Evolutionary conservation across 2,888 invertebrate species (phyloP).

Genomic region (Camptogramma bilineatum): DNA sequence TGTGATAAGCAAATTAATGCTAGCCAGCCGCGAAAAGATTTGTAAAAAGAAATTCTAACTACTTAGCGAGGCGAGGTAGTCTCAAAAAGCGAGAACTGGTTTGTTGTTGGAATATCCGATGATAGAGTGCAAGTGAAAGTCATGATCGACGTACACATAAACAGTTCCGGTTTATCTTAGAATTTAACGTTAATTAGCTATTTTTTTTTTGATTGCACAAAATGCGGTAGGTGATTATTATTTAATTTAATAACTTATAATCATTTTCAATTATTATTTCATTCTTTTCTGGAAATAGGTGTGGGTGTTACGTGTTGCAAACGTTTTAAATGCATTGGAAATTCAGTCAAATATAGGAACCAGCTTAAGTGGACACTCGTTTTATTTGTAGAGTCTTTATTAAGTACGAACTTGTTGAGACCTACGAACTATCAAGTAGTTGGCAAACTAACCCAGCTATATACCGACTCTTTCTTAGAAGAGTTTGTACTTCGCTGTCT

Average conservation of each 20-base stretch:
- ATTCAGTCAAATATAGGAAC: conserved; percentile 5
- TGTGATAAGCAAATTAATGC: conserved; percentile 61
- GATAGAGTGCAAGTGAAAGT: conserved; percentile 84
- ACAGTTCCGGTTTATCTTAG: conserved; percentile 77
- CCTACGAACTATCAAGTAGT: not conserved
- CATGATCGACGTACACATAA: conserved; percentile 74
- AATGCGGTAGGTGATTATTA: conserved; percentile 25
- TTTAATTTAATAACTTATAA: conserved; percentile 31
- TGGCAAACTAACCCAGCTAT: conserved; percentile 1
- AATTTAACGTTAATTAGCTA: conserved; percentile 66
- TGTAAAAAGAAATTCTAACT: conserved; percentile 58
- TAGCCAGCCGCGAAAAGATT: conserved; percentile 48
- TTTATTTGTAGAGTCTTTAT: conserved; percentile 10
- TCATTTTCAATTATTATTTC: conserved; percentile 16
- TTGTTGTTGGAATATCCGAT: conserved; percentile 76
- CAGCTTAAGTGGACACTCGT: conserved; percentile 7
- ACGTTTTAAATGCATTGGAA: conserved; percentile 8
- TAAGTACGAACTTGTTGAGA: not conserved
- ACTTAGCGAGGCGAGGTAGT: conserved; percentile 52
- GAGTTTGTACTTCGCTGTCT: not conserved
- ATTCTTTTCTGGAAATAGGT: conserved; percentile 16
- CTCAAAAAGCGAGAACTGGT: conserved; percentile 70
- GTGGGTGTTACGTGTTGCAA: conserved; percentile 3
- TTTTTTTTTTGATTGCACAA: conserved; percentile 38
- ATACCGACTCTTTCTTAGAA: conserved; percentile 10